Conservation (phyloP, 2,113 vertebrate species). For the Odontophorus gujanensis region DNA sequence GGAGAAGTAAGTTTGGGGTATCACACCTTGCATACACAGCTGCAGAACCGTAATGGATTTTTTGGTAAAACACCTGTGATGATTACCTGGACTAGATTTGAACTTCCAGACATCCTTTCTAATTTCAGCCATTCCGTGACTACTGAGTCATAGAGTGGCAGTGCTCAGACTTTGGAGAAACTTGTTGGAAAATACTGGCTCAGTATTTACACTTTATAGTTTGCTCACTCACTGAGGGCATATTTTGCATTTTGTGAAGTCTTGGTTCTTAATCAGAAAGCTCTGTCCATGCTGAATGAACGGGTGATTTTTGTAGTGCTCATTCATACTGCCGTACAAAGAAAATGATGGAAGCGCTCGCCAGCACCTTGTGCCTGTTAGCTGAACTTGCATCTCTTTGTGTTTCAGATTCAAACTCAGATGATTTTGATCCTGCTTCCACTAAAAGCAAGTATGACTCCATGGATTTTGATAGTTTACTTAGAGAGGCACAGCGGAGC, state of each 20-base stretch:
- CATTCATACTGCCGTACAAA: fast-evolving
- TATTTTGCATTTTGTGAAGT: background rate
- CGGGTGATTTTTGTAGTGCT: background rate
- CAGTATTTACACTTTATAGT: background rate
- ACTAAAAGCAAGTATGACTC: slow-evolving; percentile 99
- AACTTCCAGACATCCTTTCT: background rate
- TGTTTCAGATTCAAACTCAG: slow-evolving; percentile 92
- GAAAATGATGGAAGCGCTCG: background rate
- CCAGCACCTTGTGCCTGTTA: background rate
- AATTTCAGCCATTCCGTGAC: background rate
- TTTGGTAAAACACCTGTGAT: background rate
- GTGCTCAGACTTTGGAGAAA: background rate
- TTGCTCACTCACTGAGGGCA: fast-evolving
- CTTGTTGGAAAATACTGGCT: background rate
- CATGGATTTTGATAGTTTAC: slow-evolving; percentile 99
- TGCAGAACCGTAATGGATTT: background rate
- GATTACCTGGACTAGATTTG: background rate
- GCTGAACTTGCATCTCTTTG: slow-evolving; percentile 7
- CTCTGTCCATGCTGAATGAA: background rate
- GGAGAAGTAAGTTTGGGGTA: background rate
- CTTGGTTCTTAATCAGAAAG: background rate
- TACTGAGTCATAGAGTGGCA: background rate
- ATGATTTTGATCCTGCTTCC: slow-evolving; percentile 99
- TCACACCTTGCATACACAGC: background rate
- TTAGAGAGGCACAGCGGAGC: slow-evolving; percentile 96